Conservation (phyloP, 1,140 invertebrate genomes). For the Ruditapes philippinarum region DNA sequence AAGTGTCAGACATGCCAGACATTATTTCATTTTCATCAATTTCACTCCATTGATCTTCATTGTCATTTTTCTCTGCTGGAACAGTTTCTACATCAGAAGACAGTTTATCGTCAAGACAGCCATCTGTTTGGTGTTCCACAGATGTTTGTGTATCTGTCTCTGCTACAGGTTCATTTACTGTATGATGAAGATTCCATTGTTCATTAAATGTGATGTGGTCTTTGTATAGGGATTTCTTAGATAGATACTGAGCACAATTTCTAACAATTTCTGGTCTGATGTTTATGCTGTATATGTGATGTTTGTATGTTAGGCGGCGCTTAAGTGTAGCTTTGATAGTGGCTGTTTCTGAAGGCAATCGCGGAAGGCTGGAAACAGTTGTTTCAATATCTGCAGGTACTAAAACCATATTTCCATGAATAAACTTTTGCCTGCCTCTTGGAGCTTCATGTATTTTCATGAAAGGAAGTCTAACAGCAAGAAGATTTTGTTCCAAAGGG, state of each 20-base stretch:
- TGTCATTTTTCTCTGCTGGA: background rate
- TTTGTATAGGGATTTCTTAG: conserved; percentile 46
- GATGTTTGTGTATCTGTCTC: background rate
- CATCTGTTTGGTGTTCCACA: background rate
- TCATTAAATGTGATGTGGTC: conserved; percentile 34
- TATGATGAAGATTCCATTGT: background rate
- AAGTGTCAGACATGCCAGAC: conserved; percentile 62
- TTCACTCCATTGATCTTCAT: conserved; percentile 66
- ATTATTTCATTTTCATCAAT: conserved; percentile 56
- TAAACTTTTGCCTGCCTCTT: conserved; percentile 49
- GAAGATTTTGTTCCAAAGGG: conserved; percentile 47
- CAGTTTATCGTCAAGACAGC: background rate
- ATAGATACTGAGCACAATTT: conserved; percentile 34
- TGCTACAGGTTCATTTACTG: background rate
- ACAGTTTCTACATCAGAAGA: background rate
- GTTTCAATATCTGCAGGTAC: conserved; percentile 56
- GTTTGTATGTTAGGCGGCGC: conserved; percentile 52
- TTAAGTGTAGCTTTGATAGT: conserved; percentile 65
- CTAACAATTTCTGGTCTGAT: conserved; percentile 44
- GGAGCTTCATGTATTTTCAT: conserved; percentile 66
- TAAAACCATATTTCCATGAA: conserved; percentile 64
- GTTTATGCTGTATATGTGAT: conserved; percentile 57
- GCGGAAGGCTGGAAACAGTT: conserved; percentile 47
- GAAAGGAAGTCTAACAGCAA: conserved; percentile 56
- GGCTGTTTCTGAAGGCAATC: conserved; percentile 42